phyloP scores from a whole-genome alignment of 2,888 invertebrate genomes.

The Augochlorella aurata region DNA sequence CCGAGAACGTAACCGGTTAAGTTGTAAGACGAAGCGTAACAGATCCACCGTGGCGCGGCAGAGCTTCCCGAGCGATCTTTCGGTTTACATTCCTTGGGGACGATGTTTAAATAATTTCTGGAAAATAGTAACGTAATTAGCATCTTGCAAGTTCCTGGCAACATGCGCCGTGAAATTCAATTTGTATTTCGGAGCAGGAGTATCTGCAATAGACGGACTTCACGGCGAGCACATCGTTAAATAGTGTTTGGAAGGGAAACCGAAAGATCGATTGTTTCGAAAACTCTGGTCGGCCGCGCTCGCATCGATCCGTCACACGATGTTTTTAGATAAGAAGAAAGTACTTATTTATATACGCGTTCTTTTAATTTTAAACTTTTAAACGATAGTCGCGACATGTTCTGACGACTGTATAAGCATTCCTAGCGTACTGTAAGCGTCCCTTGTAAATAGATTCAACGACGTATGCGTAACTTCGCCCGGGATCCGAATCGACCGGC shows the following conservation, averaged over 20 bases:
- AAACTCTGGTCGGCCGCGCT: neutral
- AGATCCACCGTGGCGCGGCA: neutral
- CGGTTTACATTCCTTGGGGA: neutral
- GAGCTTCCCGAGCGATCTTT: neutral
- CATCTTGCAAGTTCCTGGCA: no score
- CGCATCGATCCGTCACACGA: constrained; percentile 47
- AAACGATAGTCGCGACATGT: constrained; percentile 51
- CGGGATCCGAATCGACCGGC: constrained; percentile 30
- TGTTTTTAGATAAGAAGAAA: constrained; percentile 53
- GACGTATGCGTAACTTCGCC: constrained; percentile 49
- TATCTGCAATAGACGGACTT: no score
- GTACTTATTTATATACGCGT: constrained; percentile 63
- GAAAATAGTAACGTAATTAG: no score
- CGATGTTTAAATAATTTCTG: no score
- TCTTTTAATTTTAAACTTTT: constrained; percentile 55
- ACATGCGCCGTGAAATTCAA: no score
- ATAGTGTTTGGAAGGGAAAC: neutral
- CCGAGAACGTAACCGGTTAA: constrained; percentile 23
- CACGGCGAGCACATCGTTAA: no score
- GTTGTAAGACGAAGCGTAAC: neutral
- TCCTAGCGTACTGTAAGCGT: constrained; percentile 56
- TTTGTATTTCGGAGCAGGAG: neutral
- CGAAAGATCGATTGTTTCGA: neutral
- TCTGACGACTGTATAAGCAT: constrained; percentile 58
- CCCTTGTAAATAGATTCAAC: constrained; percentile 62